Conservation (phyloP, 2,797 vertebrate genomes). For the Cheirogaleus major region DNA sequence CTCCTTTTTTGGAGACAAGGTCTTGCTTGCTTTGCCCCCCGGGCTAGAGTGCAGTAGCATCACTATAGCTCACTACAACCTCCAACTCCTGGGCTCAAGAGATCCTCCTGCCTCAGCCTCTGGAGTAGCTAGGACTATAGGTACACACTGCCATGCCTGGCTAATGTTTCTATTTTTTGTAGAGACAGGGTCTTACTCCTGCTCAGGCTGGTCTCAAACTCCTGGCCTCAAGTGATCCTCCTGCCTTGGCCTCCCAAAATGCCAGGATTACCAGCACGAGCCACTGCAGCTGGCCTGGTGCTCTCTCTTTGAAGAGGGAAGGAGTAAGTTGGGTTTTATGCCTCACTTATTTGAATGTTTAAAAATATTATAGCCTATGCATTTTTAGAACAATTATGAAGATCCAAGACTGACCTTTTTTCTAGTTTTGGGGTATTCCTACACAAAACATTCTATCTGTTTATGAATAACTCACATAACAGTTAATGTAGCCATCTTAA, state of each 20-base stretch:
- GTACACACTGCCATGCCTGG: not conserved
- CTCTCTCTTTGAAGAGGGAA: not conserved
- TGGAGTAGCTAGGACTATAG: not conserved
- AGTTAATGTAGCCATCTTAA: not conserved
- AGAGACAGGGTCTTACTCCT: not conserved
- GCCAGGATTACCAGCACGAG: not conserved
- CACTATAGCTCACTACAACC: too few species aligned
- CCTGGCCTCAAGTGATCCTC: not conserved
- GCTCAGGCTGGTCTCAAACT: not conserved
- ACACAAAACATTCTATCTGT: not conserved
- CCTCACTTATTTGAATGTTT: not conserved
- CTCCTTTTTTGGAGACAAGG: not conserved
- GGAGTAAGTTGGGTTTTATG: not conserved
- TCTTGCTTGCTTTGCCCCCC: too few species aligned
- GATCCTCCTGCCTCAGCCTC: too few species aligned
- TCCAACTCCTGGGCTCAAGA: too few species aligned
- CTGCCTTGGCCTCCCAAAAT: not conserved
- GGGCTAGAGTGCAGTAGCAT: too few species aligned
- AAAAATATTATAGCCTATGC: not conserved
- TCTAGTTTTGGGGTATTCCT: not conserved
- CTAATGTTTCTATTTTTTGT: not conserved
- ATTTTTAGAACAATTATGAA: not conserved
- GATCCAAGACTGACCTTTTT: not conserved
- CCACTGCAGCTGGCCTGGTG: too few species aligned
- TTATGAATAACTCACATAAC: not conserved